Conservation (phyloP, 1,140 invertebrate species). For the Pinna nobilis region DNA sequence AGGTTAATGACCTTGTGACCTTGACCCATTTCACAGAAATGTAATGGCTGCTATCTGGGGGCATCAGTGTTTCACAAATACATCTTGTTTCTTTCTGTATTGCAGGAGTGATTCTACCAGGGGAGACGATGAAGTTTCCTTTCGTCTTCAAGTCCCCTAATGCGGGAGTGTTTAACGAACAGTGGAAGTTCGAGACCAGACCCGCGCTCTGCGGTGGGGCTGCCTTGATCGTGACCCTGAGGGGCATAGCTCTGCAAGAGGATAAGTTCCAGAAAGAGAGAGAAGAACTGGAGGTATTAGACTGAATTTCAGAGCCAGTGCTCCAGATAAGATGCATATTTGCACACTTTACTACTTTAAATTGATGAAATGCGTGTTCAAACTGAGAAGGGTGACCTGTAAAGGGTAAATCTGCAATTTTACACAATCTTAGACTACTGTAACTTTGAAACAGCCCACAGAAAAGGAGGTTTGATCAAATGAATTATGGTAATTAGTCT, state of each 20-base stretch:
- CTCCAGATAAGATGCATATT: neutral
- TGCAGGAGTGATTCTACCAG: conserved; percentile 73
- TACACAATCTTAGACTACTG: neutral
- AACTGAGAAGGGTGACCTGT: no score
- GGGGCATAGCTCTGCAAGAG: conserved; percentile 71
- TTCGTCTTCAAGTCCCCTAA: conserved; percentile 75
- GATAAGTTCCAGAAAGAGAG: conserved; percentile 68
- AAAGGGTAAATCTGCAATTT: neutral
- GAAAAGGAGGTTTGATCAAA: neutral
- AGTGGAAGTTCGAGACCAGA: conserved; percentile 73
- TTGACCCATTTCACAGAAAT: no score
- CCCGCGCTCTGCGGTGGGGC: conserved; percentile 71
- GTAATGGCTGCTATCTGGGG: no score
- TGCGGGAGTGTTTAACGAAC: conserved; percentile 73
- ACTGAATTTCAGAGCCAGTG: neutral
- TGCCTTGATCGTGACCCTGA: conserved; percentile 67
- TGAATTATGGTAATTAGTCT: no score
- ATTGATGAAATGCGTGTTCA: neutral
- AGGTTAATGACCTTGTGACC: no score
- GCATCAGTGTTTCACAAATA: no score
- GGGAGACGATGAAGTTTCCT: conserved; percentile 71
- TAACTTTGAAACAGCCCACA: neutral
- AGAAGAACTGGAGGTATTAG: conserved; percentile 68
- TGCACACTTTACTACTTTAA: neutral
- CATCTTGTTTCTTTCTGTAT: conserved; percentile 7